Conservation (phyloP, 2,797 vertebrate genomes). For the Fistularia commersonii region DNA sequence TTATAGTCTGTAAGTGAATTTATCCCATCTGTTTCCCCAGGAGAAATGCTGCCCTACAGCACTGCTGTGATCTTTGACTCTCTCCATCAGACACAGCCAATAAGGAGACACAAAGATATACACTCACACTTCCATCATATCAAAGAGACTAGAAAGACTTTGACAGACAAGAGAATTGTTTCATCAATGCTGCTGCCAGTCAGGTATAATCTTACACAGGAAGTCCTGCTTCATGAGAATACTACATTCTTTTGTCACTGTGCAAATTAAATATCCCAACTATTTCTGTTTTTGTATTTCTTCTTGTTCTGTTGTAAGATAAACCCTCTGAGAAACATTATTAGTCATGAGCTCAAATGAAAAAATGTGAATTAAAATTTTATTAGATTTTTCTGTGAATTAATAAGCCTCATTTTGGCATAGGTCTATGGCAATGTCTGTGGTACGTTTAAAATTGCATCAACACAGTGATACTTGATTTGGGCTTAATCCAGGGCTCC, state of each 20-base stretch:
- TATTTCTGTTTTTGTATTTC: conserved; percentile 23
- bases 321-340: conserved; percentile 40
- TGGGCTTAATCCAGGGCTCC: conserved; percentile 58
- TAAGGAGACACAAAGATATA: conserved; percentile 41
- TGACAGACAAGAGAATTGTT: conserved; percentile 13
- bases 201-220: conserved; percentile 13
- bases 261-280: conserved; percentile 16
- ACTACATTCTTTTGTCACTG: conserved; percentile 12
- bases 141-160: conserved; percentile 15
- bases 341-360: conserved; percentile 52
- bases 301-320: conserved; percentile 22
- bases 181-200: conserved; percentile 27
- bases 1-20: conserved; percentile 59
- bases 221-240: conserved; percentile 18
- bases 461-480: conserved; percentile 66
- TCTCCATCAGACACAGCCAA: conserved; percentile 48
- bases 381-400: conserved; percentile 72
- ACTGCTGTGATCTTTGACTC: conserved; percentile 59
- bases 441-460: conserved; percentile 71
- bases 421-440: conserved; percentile 64
- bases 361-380: conserved; percentile 72
- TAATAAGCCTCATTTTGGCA: conserved; percentile 64
- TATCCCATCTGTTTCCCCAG: conserved; percentile 67
- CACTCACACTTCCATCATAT: conserved; percentile 28
- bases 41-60: conserved; percentile 61